Evolutionary conservation across 2,113 vertebrate species (phyloP), one percentile per base, ranked within the genome.

Genomic region (Callipepla squamata): DNA sequence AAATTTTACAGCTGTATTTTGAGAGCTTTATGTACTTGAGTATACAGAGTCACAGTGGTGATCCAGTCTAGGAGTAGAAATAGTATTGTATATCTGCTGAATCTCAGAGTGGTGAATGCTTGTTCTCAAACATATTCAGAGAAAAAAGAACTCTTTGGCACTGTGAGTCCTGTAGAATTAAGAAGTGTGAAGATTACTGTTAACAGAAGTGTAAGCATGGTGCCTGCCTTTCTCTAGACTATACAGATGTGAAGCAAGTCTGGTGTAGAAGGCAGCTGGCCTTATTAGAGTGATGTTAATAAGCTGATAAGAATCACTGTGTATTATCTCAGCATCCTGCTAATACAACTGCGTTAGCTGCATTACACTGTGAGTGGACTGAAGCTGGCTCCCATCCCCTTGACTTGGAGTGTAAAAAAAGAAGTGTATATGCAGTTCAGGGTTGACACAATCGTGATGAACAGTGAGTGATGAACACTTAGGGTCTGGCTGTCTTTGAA

Each of bases 151-250:
- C 25, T 20, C 23, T 58, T 62, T 45, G 42, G 26, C 68, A 36
- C 38, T 38, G 22, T 4, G 7, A 50, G 26, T 18, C 15, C 63
- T 65, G 17, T 22, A 21, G 0, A 1, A 36, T 26, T 61, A 36
- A 67, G 47, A 17, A 42, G 34, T 66, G 13, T 72, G 84, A 66
- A 72, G 30, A 20, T 61, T 40, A 22, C 44, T 48, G 45, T 58
- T 59, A 34, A 55, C 65, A 76, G 21, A 9, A 13, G 15, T n/a
- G 20, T 44, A 44, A 50, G 30, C 44, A 45, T 40, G 44, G 6
- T 13, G 72, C 20, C 28, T 61, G n/a, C 59, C 40, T 25, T 73
- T 78, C 45, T 83, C 30, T 59, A 28, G 50, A 40, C 58, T 13
- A 26, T 38, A 16, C 11, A 13, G 30, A 13, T 26, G 34, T 75